Conservation (phyloP, 64 coral and sea anemone genomes). For the Montipora foliosa region DNA sequence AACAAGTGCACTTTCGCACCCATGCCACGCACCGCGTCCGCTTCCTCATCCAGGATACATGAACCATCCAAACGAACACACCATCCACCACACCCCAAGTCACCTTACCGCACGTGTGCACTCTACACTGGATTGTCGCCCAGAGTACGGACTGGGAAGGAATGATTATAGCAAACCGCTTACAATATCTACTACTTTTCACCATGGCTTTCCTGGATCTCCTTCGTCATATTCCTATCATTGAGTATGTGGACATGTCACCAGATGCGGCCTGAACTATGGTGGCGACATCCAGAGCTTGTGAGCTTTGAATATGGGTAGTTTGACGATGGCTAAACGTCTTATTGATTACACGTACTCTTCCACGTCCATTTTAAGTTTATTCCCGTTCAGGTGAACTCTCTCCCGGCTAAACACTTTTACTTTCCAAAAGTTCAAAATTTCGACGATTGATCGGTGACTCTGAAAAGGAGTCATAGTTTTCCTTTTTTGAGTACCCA, state of each 20-base stretch:
- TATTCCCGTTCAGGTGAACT: no score
- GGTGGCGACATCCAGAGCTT: not conserved
- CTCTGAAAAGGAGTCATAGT: no score
- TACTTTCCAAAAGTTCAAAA: no score
- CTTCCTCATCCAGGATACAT: slow-evolving; percentile 71
- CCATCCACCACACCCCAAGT: slow-evolving; percentile 62
- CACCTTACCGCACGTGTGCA: slow-evolving; percentile 62
- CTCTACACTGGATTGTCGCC: slow-evolving; percentile 31
- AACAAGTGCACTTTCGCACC: slow-evolving; percentile 49
- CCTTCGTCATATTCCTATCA: slow-evolving; percentile 50
- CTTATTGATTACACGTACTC: no score
- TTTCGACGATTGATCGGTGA: no score
- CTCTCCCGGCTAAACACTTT: no score
- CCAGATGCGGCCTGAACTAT: not conserved
- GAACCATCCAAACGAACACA: slow-evolving; percentile 68
- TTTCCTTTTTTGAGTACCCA: no score
- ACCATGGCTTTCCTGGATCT: slow-evolving; percentile 47
- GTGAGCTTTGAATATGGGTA: not conserved
- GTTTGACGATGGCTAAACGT: no score
- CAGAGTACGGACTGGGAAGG: slow-evolving; percentile 53
- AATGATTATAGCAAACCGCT: slow-evolving; percentile 66
- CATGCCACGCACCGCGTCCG: slow-evolving; percentile 39
- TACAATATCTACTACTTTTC: slow-evolving; percentile 74
- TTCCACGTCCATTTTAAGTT: no score
- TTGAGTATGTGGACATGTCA: slow-evolving; percentile 13